Conservation (phyloP, 2,797 vertebrate species). For the Amblyraja radiata region DNA sequence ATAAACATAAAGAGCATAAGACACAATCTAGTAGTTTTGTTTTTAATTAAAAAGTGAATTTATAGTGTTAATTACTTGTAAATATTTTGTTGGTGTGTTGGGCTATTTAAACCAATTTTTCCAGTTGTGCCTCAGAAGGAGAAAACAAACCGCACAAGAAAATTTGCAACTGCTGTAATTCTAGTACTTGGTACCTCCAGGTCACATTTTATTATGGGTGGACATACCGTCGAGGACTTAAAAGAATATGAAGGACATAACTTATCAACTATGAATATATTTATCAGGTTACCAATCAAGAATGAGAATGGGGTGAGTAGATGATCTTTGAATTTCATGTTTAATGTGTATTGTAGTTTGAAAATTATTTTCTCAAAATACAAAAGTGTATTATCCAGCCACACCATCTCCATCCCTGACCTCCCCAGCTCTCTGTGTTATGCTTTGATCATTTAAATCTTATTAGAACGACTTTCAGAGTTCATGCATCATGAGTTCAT, state of each 20-base stretch:
- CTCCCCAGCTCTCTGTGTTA: background rate
- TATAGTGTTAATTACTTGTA: background rate
- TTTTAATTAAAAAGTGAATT: background rate
- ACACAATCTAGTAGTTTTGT: background rate
- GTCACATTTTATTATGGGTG: slow-evolving; percentile 70
- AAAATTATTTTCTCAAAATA: background rate
- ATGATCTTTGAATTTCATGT: background rate
- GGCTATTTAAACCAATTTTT: background rate
- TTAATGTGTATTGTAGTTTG: background rate
- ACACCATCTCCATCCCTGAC: background rate
- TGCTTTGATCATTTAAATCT: background rate
- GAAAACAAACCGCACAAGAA: background rate
- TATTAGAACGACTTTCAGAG: background rate
- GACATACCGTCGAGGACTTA: slow-evolving; percentile 69
- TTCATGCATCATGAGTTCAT: too few relatives aligned
- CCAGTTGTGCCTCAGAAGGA: slow-evolving; percentile 32
- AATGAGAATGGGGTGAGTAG: slow-evolving; percentile 59
- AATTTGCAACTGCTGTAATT: slow-evolving; percentile 22
- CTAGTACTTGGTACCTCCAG: slow-evolving; percentile 52
- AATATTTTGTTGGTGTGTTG: background rate
- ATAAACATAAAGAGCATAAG: background rate
- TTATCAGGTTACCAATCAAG: slow-evolving; percentile 66
- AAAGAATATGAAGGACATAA: slow-evolving; percentile 52
- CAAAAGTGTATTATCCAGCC: background rate
- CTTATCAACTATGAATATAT: slow-evolving; percentile 63